Percentiles rank a stretch among this genome's conserved stretches.
Conservation (phyloP, 2,888 invertebrate genomes). For the Megamerina dolium region DNA sequence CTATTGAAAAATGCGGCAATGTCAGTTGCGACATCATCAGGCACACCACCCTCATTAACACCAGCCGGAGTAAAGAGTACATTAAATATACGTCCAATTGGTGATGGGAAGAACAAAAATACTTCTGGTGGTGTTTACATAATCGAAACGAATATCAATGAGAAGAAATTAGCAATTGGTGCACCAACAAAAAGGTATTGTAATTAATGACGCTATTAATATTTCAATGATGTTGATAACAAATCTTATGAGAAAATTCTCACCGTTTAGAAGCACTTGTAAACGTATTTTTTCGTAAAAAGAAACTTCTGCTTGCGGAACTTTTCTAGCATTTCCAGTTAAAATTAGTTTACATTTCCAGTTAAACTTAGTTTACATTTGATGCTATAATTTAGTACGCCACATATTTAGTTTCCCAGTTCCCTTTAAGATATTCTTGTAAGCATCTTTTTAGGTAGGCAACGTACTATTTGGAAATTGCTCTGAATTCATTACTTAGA, state of each 20-base stretch:
- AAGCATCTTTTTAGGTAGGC: too few relatives aligned
- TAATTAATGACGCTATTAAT: slow-evolving; percentile 3
- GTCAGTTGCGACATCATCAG: neutral
- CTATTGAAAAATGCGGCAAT: neutral
- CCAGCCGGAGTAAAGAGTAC: slow-evolving; percentile 9
- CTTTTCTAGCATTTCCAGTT: too few relatives aligned
- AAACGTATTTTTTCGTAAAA: neutral
- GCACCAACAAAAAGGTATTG: slow-evolving; percentile 23
- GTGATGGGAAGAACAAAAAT: slow-evolving; percentile 19
- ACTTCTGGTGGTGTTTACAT: slow-evolving; percentile 19
- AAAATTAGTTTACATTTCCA: too few relatives aligned
- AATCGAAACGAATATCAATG: slow-evolving; percentile 24
- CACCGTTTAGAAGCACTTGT: too few relatives aligned
- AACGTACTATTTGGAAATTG: too few relatives aligned
- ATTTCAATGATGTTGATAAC: too few relatives aligned
- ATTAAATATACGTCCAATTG: slow-evolving; percentile 21
- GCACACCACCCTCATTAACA: neutral
- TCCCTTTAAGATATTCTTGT: too few relatives aligned
- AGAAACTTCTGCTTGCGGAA: too few relatives aligned
- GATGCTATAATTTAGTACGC: too few relatives aligned
- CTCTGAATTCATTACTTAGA: too few relatives aligned
- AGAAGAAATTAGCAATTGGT: slow-evolving; percentile 23
- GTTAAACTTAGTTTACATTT: too few relatives aligned
- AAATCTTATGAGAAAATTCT: neutral
- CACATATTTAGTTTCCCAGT: too few relatives aligned